Conservation (phyloP, 2,888 invertebrate species). For the Melinaea marsaeus region DNA sequence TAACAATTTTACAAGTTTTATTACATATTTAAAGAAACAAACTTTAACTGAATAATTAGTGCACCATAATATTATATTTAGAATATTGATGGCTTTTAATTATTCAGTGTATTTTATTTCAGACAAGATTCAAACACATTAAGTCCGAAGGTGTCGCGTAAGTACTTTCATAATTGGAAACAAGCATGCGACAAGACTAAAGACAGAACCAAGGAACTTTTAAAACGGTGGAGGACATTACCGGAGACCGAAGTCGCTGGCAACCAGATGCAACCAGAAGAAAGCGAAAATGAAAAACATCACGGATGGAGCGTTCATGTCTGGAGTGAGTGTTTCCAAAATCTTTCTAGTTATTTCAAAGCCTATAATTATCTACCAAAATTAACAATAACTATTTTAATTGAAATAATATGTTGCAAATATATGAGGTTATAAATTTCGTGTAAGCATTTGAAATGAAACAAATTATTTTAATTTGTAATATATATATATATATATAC, state of each 20-base stretch:
- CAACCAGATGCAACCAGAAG: conserved; percentile 58
- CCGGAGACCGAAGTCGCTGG: conserved; percentile 75
- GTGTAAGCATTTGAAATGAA: too few relatives aligned
- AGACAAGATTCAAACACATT: conserved; percentile 70
- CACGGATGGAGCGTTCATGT: conserved; percentile 87
- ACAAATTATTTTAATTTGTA: too few relatives aligned
- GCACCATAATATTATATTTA: too few relatives aligned
- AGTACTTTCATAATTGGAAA: conserved; percentile 85
- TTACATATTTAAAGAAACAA: too few relatives aligned
- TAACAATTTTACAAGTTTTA: too few relatives aligned
- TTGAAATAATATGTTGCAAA: too few relatives aligned
- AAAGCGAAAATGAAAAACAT: conserved; percentile 65
- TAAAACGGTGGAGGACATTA: conserved; percentile 83
- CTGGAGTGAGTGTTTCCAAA: conserved; percentile 79
- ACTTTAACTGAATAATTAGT: too few relatives aligned
- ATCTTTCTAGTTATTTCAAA: not conserved
- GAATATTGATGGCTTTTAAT: too few relatives aligned
- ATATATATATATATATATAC: too few relatives aligned
- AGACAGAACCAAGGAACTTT: conserved; percentile 84
- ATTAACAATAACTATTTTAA: not conserved
- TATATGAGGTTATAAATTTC: too few relatives aligned
- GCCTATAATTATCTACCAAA: not conserved
- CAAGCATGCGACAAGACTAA: conserved; percentile 87
- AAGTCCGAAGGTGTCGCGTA: conserved; percentile 81
- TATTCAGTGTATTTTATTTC: conserved; percentile 23